Base-by-base conservation (phyloP, 2,888 invertebrate genomes). In the Chrysolina americana region DNA sequence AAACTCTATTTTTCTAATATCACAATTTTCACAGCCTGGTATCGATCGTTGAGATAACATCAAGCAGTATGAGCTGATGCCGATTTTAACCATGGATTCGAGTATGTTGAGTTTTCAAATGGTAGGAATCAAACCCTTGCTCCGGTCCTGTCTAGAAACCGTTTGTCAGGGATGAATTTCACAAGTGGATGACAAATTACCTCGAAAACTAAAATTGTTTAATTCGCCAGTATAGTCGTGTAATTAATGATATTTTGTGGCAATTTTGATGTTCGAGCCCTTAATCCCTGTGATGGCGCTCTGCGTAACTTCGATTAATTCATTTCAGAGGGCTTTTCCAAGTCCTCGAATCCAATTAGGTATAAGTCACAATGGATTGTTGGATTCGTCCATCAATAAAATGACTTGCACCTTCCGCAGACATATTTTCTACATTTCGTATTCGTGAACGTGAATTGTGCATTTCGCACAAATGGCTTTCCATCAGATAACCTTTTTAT, bases 271-370 rank as follows among this genome's bases (percentile, higher is more conserved):
- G 82, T 84, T 79, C 80, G 81, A 78, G 81, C 81, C 85, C 84
- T 79, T 82, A 73, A 79, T 76, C 71, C 76, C 75, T 66, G 66
- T 70, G 77, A 77, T 76, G 76, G 73, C 73, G 84, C 85, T 84
- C 85, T 81, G 80, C 83, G 84, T 81, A 80, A 82, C 78, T 83
- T 82, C 82, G 81, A 84, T 85, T 86, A 85, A 86, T 86, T 85
- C 85, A 85, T 86, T 86, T 85, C 83, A 79, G 81, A 80, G 82
- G 81, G 81, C 82, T 82, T 80, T 81, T 79, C 80, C 79, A 81
- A 81, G 80, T 82, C 81, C 83, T 82, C 82, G 81, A 85, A 85
- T 86, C 86, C 86, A 87, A 87, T 87, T 87, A 87, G 85, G 82
- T 82, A 83, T 82, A 84, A 87, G 86, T 87, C 87, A 86, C 85